A percentile compares a stretch with the other conserved stretches of the same genome.
These are phyloP conservation scores for Pelodiscus sinensis DNA, from an alignment of 2,113 vertebrate species.

Conservation along the genomic window DNA sequence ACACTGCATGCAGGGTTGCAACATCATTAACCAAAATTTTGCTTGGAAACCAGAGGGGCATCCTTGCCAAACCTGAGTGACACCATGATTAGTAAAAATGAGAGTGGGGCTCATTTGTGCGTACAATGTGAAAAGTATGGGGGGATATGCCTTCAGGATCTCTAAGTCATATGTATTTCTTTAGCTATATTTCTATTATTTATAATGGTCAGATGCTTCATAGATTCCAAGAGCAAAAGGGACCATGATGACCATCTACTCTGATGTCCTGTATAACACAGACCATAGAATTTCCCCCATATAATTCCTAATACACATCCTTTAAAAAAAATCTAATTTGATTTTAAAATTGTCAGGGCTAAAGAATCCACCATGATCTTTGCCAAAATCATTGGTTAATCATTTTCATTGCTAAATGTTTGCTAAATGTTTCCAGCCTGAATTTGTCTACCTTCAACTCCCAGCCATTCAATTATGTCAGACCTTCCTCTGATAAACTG, in stretches of 20 bases:
- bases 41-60: background rate
- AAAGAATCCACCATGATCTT: background rate
- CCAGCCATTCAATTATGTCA: background rate
- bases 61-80: background rate
- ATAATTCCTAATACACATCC: background rate
- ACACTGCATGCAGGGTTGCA: background rate
- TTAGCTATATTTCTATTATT: background rate
- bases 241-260: no score
- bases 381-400: background rate
- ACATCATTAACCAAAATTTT: background rate
- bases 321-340: background rate
- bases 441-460: background rate
- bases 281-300: no score
- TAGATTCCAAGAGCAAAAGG: no score
- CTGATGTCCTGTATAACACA: no score
- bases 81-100: background rate
- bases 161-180: background rate
- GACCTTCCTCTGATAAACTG: background rate
- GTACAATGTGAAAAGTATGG: background rate
- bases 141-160: background rate
- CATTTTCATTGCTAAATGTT: background rate
- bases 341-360: background rate
- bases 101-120: background rate
- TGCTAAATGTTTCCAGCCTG: background rate
- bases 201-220: background rate